Percentiles rank a stretch among this genome's conserved stretches.
phyloP scores from a whole-genome alignment of 2,797 vertebrate genomes.

The Muscicapa comitata region DNA sequence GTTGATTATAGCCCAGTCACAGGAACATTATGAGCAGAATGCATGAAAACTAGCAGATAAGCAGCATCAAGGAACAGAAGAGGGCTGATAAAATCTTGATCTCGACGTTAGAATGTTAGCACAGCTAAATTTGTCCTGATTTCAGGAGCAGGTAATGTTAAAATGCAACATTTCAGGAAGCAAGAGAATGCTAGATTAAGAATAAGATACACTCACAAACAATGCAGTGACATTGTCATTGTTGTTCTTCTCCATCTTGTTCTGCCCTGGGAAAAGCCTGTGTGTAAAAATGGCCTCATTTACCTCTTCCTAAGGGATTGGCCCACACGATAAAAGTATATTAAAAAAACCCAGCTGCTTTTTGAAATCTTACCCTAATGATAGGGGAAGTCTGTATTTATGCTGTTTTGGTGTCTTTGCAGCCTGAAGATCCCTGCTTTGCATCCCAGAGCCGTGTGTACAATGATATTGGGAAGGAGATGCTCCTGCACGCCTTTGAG shows the following conservation, averaged over 20 bases:
- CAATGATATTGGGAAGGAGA: constrained; percentile 98
- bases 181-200: neutral
- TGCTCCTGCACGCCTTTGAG: constrained; percentile 95
- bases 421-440: constrained; percentile 92
- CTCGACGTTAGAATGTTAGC: neutral
- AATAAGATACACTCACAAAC: neutral
- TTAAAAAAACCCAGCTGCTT: neutral
- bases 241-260: neutral
- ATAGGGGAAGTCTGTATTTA: neutral
- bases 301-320: neutral
- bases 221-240: neutral
- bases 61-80: neutral
- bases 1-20: neutral
- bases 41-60: neutral
- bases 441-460: constrained; percentile 93
- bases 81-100: neutral
- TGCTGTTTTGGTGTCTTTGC: constrained; percentile 3
- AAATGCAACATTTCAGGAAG: neutral
- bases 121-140: neutral
- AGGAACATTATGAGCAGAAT: neutral
- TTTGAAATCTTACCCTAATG: neutral
- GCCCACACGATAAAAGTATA: neutral
- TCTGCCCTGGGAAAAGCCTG: neutral
- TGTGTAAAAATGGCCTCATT: neutral
- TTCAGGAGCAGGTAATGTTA: neutral